Percentiles rank a stretch among this genome's conserved stretches.
These are phyloP conservation scores for Hydrophis major DNA, from an alignment of 2,797 vertebrate genomes.

Conservation along the genomic window DNA sequence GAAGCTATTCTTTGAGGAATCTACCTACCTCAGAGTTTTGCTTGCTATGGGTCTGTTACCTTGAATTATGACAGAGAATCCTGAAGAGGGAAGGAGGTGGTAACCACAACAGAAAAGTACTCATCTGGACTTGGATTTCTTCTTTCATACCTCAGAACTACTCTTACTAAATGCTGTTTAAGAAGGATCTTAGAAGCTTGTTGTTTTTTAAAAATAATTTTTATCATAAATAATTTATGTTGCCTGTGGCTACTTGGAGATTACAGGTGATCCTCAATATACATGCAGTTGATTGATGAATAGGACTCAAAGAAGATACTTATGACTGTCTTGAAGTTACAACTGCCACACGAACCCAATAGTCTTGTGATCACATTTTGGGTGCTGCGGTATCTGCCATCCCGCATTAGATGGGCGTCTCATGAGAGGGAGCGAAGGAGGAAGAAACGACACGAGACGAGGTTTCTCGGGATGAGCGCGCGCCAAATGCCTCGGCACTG, in stretches of 20 bases:
- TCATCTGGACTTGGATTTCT: neutral
- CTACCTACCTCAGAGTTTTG: too few relatives aligned
- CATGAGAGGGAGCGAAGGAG: too few relatives aligned
- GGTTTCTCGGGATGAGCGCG: too few relatives aligned
- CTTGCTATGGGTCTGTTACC: too few relatives aligned
- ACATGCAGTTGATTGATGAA: neutral
- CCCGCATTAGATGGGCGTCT: too few relatives aligned
- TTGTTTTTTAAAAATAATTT: neutral
- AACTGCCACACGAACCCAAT: neutral
- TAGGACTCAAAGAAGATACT: neutral
- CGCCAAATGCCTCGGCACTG: too few relatives aligned
- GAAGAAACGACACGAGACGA: too few relatives aligned
- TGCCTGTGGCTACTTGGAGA: neutral
- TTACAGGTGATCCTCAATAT: neutral
- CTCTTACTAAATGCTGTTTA: neutral
- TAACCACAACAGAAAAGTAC: neutral
- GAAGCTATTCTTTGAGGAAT: too few relatives aligned
- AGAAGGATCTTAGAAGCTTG: neutral
- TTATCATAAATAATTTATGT: neutral
- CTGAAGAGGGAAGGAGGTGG: neutral
- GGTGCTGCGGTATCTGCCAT: too few relatives aligned
- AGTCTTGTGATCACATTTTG: neutral
- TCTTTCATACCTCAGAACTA: neutral
- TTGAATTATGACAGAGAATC: neutral
- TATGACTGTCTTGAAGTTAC: neutral